Evolutionary conservation across 2,888 invertebrate species (phyloP).

Genomic region (Callinectes sapidus): DNA sequence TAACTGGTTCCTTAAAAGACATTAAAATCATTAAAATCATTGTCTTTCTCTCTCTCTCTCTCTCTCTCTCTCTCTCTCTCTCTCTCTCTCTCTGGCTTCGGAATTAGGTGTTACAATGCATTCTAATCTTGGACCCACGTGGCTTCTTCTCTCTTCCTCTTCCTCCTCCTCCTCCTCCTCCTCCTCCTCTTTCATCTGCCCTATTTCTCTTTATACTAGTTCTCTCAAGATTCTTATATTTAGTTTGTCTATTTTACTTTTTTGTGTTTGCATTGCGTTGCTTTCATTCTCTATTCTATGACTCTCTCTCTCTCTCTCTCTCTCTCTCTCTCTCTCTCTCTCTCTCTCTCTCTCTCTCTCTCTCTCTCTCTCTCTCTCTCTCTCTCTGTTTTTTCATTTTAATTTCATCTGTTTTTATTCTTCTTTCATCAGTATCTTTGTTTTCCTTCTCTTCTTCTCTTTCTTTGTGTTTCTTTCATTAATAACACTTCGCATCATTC

Average conservation of each 20-base stretch:
- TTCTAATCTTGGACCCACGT: neutral
- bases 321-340: conserved; percentile 38
- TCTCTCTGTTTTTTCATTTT: neutral
- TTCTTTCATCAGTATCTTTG: neutral
- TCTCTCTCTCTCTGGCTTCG: neutral
- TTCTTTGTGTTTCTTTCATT: neutral
- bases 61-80: neutral
- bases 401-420: neutral
- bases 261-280: neutral
- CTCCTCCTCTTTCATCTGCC: neutral
- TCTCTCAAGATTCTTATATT: neutral
- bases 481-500: neutral
- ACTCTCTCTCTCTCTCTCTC: neutral
- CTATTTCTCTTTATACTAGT: neutral
- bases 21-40: neutral
- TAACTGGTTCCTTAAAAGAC: neutral
- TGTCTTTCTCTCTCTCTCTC: neutral
- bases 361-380: conserved; percentile 35
- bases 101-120: neutral
- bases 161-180: neutral
- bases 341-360: conserved; percentile 41
- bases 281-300: neutral
- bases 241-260: neutral
- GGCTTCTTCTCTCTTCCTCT: neutral
- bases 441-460: neutral